Percentiles rank a stretch among this genome's conserved stretches.
Evolutionary conservation across 2,888 invertebrate species (phyloP).

Genomic region (Phengaris alcon): DNA sequence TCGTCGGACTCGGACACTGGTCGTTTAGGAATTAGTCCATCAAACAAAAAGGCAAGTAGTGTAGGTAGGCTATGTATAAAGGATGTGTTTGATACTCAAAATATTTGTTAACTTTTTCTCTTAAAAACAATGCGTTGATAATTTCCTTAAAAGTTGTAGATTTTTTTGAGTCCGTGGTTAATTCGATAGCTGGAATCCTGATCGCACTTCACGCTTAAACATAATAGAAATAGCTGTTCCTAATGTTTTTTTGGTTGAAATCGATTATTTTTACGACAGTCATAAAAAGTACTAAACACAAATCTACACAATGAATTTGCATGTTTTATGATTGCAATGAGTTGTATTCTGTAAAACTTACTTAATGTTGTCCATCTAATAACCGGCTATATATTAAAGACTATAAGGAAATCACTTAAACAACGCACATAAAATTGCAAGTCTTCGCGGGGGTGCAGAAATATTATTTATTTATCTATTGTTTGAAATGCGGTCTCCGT

Average conservation of each 20-base stretch:
- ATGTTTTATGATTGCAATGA: slow-evolving; percentile 23
- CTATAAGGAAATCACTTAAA: slow-evolving; percentile 37
- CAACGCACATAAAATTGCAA: slow-evolving; percentile 47
- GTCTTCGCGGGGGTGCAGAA: slow-evolving; percentile 56
- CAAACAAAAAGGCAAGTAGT: background rate
- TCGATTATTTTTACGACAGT: slow-evolving; percentile 21
- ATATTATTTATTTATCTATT: slow-evolving; percentile 70
- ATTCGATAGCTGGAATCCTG: slow-evolving; percentile 49
- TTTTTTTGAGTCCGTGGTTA: slow-evolving; percentile 37
- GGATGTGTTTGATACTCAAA: background rate
- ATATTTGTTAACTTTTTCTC: background rate
- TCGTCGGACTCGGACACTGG: background rate
- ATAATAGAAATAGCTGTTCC: slow-evolving; percentile 51
- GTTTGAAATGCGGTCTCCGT: slow-evolving; percentile 53
- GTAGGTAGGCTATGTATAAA: background rate
- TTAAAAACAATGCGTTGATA: slow-evolving; percentile 30
- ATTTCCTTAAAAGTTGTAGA: slow-evolving; percentile 31
- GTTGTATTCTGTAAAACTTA: background rate
- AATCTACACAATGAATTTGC: slow-evolving; percentile 10
- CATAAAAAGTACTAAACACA: slow-evolving; percentile 11
- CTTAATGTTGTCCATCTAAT: background rate
- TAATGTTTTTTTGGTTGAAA: slow-evolving; percentile 43
- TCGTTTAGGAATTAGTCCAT: slow-evolving; percentile 1
- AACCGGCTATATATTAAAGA: background rate
- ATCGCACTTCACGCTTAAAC: slow-evolving; percentile 55